A percentile compares a stretch with the other conserved stretches of the same genome.
Evolutionary conservation across 1,140 invertebrate genomes (phyloP).

Genomic region (Neuroterus valhalla): DNA sequence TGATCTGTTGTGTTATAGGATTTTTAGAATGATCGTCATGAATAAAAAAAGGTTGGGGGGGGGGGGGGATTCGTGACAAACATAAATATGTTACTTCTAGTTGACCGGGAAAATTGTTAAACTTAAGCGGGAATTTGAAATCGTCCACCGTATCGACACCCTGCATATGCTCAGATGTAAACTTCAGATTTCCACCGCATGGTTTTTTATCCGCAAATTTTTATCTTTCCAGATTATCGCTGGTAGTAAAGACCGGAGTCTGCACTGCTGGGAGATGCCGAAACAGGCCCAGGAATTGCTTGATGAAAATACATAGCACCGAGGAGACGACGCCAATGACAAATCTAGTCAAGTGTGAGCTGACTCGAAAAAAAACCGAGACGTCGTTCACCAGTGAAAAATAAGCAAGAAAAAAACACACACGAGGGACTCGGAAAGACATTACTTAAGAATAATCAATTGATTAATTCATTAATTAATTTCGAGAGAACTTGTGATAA

Average conservation of each 20-base stretch:
- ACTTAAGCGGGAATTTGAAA: no score
- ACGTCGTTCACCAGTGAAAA: conserved; percentile 19
- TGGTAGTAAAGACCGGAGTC: conserved; percentile 19
- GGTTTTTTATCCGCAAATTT: neutral
- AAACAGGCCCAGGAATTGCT: conserved; percentile 26
- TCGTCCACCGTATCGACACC: no score
- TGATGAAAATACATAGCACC: conserved; percentile 14
- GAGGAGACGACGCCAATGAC: conserved; percentile 1
- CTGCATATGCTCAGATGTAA: no score
- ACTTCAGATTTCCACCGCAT: no score
- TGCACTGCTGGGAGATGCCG: conserved; percentile 21
- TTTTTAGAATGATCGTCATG: no score
- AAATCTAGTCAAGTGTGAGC: conserved; percentile 29
- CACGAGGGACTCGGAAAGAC: neutral
- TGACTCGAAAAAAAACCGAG: neutral
- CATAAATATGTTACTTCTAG: no score
- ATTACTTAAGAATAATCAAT: no score
- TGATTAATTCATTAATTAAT: neutral
- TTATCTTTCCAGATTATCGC: neutral
- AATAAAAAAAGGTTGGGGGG: no score
- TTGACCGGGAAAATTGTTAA: no score
- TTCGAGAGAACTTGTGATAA: neutral
- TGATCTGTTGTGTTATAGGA: no score
- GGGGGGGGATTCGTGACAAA: no score
- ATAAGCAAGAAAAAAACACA: neutral